Conservation (phyloP, 2,797 vertebrate species). For the Columba guinea region DNA sequence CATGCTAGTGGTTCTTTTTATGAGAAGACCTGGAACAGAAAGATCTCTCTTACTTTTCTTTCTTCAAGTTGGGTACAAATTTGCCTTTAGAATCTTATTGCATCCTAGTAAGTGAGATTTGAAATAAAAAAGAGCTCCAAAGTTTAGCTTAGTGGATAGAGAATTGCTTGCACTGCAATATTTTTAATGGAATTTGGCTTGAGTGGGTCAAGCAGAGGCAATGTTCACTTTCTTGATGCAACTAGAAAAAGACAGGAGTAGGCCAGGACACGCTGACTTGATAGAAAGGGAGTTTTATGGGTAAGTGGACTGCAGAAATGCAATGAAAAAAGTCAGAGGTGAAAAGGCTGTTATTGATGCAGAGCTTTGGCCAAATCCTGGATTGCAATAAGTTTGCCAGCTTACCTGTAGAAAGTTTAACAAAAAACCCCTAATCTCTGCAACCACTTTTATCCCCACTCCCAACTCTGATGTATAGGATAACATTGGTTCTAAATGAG, state of each 20-base stretch:
- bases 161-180: background rate
- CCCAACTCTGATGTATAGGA: background rate
- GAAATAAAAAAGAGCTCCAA: background rate
- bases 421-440: background rate
- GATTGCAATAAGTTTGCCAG: background rate
- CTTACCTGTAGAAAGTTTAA: background rate
- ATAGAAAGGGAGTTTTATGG: background rate
- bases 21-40: background rate
- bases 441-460: background rate
- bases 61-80: background rate
- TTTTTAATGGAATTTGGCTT: background rate
- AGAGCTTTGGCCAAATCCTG: background rate
- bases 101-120: background rate
- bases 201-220: background rate
- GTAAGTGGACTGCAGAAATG: background rate
- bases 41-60: background rate
- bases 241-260: background rate
- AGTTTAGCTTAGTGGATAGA: background rate
- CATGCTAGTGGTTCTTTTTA: background rate
- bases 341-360: background rate
- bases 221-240: background rate
- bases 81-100: constrained; percentile 5
- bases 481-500: background rate
- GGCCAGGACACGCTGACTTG: background rate
- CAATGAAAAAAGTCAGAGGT: background rate